Evolutionary conservation across 1,140 invertebrate genomes (phyloP).

Genomic region (Patella vulgata): DNA sequence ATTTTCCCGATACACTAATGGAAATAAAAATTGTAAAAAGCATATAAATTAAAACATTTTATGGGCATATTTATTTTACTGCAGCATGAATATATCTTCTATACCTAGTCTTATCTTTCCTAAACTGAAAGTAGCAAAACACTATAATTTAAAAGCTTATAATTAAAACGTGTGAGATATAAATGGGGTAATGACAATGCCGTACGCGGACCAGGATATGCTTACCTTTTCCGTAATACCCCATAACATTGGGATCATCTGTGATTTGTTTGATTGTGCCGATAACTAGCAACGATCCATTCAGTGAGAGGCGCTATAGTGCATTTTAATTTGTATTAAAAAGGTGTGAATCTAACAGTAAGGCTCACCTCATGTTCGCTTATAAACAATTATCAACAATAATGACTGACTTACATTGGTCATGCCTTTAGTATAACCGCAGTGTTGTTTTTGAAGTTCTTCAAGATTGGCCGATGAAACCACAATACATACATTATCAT

Average conservation of each 20-base stretch:
- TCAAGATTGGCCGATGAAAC: slow-evolving; percentile 3
- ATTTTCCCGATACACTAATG: slow-evolving; percentile 20
- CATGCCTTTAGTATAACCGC: slow-evolving; percentile 18
- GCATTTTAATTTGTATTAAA: not conserved
- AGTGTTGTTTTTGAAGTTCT: slow-evolving; percentile 12
- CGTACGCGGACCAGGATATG: not conserved
- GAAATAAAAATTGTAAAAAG: not conserved
- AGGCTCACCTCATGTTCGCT: not conserved
- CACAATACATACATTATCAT: slow-evolving; percentile 12
- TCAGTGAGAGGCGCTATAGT: not conserved
- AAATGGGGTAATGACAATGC: too few species aligned
- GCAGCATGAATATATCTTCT: not conserved
- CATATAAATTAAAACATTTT: not conserved
- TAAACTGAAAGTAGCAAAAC: not conserved
- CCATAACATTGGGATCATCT: not conserved
- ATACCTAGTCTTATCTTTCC: too few species aligned
- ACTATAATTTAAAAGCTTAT: not conserved
- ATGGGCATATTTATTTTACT: not conserved
- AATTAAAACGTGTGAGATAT: not conserved
- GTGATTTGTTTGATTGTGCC: not conserved
- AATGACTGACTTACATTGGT: slow-evolving; percentile 10
- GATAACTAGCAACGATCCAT: not conserved
- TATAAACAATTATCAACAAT: not conserved
- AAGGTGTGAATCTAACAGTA: not conserved
- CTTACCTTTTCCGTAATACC: not conserved